Evolutionary conservation across 2,888 invertebrate species (phyloP).

Genomic region (Ormyrus labotus): DNA sequence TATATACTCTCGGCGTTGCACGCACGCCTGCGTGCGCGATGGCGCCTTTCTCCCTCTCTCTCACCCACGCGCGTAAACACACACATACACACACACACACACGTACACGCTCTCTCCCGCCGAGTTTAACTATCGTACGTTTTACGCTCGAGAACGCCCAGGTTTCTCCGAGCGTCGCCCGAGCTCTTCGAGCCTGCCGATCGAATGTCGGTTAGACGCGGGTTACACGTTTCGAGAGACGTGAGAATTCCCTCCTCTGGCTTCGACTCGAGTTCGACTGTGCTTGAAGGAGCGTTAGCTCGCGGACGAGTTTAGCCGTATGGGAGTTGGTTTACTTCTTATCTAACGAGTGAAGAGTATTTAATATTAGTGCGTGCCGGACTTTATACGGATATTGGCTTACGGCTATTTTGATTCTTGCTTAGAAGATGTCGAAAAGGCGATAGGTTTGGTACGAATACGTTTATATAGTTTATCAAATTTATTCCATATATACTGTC

Average conservation of each 20-base stretch:
- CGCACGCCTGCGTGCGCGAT: slow-evolving; percentile 41
- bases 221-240: neutral
- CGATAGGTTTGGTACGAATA: slow-evolving; percentile 8
- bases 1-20: neutral
- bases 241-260: too few relatives aligned
- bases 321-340: slow-evolving; percentile 10
- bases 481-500: slow-evolving; percentile 9
- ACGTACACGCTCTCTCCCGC: too few relatives aligned
- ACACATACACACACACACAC: neutral
- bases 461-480: slow-evolving; percentile 4
- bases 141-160: neutral
- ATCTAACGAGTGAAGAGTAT: slow-evolving; percentile 14
- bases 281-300: too few relatives aligned
- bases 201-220: neutral
- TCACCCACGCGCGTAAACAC: neutral
- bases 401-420: slow-evolving; percentile 40
- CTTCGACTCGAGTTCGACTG: neutral
- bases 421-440: slow-evolving; percentile 21
- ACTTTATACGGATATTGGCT: neutral
- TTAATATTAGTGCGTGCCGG: neutral
- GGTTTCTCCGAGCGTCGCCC: neutral
- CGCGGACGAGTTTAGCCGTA: neutral
- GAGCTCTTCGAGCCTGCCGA: neutral
- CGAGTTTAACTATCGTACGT: neutral
- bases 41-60: neutral